Percentiles rank a stretch among this genome's conserved stretches.
phyloP scores from a whole-genome alignment of 2,888 invertebrate genomes.

The Ceraclea dissimilis region DNA sequence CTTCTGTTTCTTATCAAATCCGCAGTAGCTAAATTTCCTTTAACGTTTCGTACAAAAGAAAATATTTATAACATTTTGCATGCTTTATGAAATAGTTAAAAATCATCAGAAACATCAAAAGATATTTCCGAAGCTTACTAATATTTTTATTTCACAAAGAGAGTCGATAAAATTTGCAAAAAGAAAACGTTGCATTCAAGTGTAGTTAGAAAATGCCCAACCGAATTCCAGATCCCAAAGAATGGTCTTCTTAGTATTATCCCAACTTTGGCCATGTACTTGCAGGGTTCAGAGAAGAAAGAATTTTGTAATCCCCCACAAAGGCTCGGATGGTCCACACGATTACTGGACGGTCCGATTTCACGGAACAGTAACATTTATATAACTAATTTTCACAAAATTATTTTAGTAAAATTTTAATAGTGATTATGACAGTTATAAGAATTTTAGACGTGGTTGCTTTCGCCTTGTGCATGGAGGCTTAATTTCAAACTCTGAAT shows the following conservation, averaged over 20 bases:
- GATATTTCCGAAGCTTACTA: not conserved
- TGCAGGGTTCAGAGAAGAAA: not conserved
- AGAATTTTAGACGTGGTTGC: too few relatives aligned
- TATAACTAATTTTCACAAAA: too few relatives aligned
- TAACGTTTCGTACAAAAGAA: not conserved
- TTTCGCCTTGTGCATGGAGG: too few relatives aligned
- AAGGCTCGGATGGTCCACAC: conserved; percentile 4
- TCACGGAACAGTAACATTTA: too few relatives aligned
- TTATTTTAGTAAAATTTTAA: too few relatives aligned
- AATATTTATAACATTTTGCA: not conserved
- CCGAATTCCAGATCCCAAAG: conserved; percentile 10
- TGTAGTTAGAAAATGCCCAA: not conserved
- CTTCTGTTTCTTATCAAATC: too few relatives aligned
- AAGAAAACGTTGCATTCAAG: conserved; percentile 6
- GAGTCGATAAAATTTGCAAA: not conserved
- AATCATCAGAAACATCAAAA: not conserved
- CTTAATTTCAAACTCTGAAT: too few relatives aligned
- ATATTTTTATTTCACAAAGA: not conserved
- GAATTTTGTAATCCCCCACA: conserved; percentile 2
- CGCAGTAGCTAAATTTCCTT: too few relatives aligned
- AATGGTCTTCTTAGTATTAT: conserved; percentile 9
- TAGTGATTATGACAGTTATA: too few relatives aligned
- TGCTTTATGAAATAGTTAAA: not conserved
- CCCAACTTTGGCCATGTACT: conserved; percentile 4
- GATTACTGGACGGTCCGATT: too few relatives aligned